Conservation (phyloP, 2,888 invertebrate species). For the Yponomeuta evonymella region DNA sequence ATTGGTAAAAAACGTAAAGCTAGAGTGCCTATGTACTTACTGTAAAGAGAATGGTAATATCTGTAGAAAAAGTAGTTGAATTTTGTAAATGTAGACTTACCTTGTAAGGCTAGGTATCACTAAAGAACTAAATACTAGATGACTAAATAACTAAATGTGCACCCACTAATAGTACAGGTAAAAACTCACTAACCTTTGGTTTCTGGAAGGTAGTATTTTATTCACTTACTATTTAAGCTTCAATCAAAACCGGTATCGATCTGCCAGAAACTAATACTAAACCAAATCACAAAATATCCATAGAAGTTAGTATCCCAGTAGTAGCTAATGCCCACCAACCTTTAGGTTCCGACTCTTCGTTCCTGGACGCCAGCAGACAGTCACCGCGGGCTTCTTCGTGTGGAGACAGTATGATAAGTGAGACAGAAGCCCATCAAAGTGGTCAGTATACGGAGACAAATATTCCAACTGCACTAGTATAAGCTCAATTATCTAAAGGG, state of each 20-base stretch:
- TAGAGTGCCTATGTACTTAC: background rate
- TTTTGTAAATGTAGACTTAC: no score
- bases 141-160: no score
- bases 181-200: background rate
- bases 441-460: slow-evolving; percentile 49
- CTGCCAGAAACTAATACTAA: background rate
- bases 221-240: background rate
- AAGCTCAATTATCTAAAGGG: background rate
- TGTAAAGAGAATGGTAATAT: no score
- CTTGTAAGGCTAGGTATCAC: no score
- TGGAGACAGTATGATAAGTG: slow-evolving; percentile 65
- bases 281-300: background rate
- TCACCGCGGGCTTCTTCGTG: slow-evolving; percentile 68
- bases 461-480: background rate
- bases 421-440: slow-evolving; percentile 71
- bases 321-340: slow-evolving; percentile 24
- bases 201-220: background rate
- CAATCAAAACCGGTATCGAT: background rate
- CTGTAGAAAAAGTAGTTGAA: no score
- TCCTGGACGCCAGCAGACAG: slow-evolving; percentile 65
- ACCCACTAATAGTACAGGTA: no score
- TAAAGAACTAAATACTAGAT: no score
- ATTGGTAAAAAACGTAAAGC: background rate
- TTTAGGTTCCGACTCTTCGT: slow-evolving; percentile 67
- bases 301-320: slow-evolving; percentile 14